Percentiles rank a stretch among this genome's conserved stretches.
These are phyloP conservation scores for Lasiurus borealis DNA, from an alignment of 2,113 vertebrate species.

Conservation along the genomic window DNA sequence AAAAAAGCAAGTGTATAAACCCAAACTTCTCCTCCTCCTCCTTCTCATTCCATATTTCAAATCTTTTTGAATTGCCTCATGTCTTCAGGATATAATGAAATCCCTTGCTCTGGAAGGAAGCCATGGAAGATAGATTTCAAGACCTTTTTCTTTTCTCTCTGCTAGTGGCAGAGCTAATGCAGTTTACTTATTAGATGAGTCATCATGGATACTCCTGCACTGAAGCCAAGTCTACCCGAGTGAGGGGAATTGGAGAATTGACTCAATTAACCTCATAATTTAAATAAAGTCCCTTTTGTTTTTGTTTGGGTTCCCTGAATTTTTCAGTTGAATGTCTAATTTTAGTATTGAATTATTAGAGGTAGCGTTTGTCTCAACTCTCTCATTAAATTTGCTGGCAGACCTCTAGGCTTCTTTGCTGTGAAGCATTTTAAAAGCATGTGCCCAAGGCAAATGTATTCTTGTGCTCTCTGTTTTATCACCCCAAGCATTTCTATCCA, in stretches of 20 bases:
- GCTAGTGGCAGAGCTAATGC: slow-evolving; percentile 75
- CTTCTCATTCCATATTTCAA: slow-evolving; percentile 72
- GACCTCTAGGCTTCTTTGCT: slow-evolving; percentile 12
- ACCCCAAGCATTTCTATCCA: slow-evolving; percentile 5
- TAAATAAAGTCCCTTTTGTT: slow-evolving; percentile 70
- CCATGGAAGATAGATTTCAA: slow-evolving; percentile 78
- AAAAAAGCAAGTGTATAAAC: slow-evolving; percentile 70
- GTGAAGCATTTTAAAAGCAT: not conserved
- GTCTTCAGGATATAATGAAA: slow-evolving; percentile 79
- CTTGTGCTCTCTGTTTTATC: slow-evolving; percentile 2
- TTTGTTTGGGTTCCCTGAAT: slow-evolving; percentile 76
- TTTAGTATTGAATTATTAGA: slow-evolving; percentile 69
- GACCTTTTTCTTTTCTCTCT: slow-evolving; percentile 68
- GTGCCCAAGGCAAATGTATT: slow-evolving; percentile 4
- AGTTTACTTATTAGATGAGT: slow-evolving; percentile 82
- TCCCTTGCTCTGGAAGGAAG: slow-evolving; percentile 77
- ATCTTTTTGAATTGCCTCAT: slow-evolving; percentile 76
- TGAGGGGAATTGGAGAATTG: slow-evolving; percentile 79
- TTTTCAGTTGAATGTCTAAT: slow-evolving; percentile 76
- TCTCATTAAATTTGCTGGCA: slow-evolving; percentile 60
- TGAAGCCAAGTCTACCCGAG: slow-evolving; percentile 76
- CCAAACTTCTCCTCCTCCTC: slow-evolving; percentile 60
- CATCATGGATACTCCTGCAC: slow-evolving; percentile 78
- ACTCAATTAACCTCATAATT: slow-evolving; percentile 79
- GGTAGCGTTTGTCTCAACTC: slow-evolving; percentile 45